Conservation (phyloP, 2,797 vertebrate genomes). For the Melanotaenia nigrans region DNA sequence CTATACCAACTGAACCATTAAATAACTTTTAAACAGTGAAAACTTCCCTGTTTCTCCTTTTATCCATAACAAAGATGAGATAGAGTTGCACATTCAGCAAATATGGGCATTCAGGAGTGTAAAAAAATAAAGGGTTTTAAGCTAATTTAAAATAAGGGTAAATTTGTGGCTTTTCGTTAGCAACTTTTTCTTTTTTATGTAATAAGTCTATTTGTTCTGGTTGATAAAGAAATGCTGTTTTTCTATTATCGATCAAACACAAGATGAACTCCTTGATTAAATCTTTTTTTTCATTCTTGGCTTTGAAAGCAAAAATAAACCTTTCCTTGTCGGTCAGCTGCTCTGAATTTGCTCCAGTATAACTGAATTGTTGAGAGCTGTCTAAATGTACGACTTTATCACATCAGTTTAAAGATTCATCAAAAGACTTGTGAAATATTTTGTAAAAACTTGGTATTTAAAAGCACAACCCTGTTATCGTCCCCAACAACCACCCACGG, state of each 20-base stretch:
- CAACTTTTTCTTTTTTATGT: too few relatives aligned
- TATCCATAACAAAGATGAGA: neutral
- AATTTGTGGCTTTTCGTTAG: conserved; percentile 21
- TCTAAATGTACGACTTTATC: neutral
- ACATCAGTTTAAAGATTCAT: neutral
- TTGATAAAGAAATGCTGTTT: conserved; percentile 8
- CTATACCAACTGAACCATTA: conserved; percentile 86
- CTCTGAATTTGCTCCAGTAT: too few relatives aligned
- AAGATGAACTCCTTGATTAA: too few relatives aligned
- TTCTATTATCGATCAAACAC: too few relatives aligned
- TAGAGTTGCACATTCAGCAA: neutral
- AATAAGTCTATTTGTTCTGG: conserved; percentile 7
- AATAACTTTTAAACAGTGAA: conserved; percentile 80
- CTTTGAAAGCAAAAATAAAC: neutral
- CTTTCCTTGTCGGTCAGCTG: neutral
- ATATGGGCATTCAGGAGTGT: neutral
- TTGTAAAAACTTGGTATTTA: neutral
- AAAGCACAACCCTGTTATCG: neutral
- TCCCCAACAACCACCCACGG: neutral
- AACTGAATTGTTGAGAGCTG: too few relatives aligned
- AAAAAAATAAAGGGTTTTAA: neutral
- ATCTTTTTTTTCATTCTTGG: neutral
- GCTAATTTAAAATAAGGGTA: conserved; percentile 33
- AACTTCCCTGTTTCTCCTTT: accelerated
- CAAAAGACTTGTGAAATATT: neutral